Evolutionary conservation across 2,888 invertebrate genomes (phyloP), one percentile per base, ranked within the genome.

Genomic region (Euphydryas editha): DNA sequence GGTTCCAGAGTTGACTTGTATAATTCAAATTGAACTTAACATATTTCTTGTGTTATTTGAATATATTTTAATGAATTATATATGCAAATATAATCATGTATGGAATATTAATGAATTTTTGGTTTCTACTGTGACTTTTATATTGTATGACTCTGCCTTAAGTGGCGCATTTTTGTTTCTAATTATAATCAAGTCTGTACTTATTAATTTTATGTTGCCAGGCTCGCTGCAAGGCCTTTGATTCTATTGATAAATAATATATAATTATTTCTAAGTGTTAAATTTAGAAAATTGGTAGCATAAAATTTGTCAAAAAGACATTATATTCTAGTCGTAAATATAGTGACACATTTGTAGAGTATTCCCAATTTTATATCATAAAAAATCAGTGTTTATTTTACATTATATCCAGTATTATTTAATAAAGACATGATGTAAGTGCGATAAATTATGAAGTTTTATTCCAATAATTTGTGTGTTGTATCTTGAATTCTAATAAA

Each of bases 261-360:
- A 30, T 30, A 24, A 55, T 39, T 54, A 55, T 59, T 36, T 44
- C 18, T 62, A 65, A 59, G 57, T 57, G 57, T 68, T 59, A 60
- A 44, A 59, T 36, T 54, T 72, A 63, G 58, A 61, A 46, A 18
- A 62, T 64, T 42, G 30, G 39, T 65, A 68, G 62, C 15, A 37
- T 60, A 64, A 61, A 58, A 37, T 47, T 59, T 67, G 62, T 67
- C 39, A 44, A 56, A 55, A 36, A 65, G 62, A 65, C 65, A 68
- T 68, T 56, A 61, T 65, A 67, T 67, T 72, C 72, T 72, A 72
- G 72, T 70, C 72, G 65, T 71, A 67, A 66, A 67, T 0, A 68
- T 69, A 70, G 69, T 72, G 67, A 66, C 59, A 65, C 36, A 58
- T 65, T 55, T 59, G 54, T 51, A 47, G 59, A 70, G 59, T 69